Conservation (phyloP, 2,888 invertebrate species). For the Ochlodes sylvanus region DNA sequence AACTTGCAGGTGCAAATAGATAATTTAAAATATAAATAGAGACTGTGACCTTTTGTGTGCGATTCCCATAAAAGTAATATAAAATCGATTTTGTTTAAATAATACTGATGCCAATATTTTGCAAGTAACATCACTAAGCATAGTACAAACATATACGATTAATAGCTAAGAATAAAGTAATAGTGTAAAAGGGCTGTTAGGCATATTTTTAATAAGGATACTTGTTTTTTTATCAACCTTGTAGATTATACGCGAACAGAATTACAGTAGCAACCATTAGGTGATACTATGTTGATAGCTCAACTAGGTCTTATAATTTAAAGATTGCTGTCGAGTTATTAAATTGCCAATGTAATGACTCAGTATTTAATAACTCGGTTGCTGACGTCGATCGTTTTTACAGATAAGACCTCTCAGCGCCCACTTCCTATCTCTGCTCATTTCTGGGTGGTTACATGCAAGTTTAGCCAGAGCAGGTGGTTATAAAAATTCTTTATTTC, state of each 20-base stretch:
- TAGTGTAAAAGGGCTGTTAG: not conserved
- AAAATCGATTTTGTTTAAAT: constrained; percentile 11
- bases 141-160: not conserved
- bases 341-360: constrained; percentile 52
- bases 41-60: constrained; percentile 17
- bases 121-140: not conserved
- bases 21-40: constrained; percentile 27
- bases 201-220: not conserved
- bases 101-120: constrained; percentile 1
- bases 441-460: constrained; percentile 41
- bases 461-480: constrained; percentile 42
- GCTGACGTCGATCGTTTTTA: constrained; percentile 54
- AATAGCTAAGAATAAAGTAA: constrained; percentile 6
- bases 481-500: constrained; percentile 39
- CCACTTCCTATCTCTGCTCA: constrained; percentile 57
- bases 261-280: constrained; percentile 22
- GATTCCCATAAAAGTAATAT: constrained; percentile 11
- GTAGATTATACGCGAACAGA: not conserved
- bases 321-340: constrained; percentile 44
- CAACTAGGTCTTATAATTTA: constrained; percentile 21
- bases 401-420: constrained; percentile 58
- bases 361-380: constrained; percentile 52
- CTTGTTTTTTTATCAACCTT: not conserved
- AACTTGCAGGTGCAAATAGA: constrained; percentile 28
- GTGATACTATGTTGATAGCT: constrained; percentile 3